A percentile compares a stretch with the other conserved stretches of the same genome.
Evolutionary conservation across 2,113 vertebrate genomes (phyloP).

Genomic region (Caloenas nicobarica): DNA sequence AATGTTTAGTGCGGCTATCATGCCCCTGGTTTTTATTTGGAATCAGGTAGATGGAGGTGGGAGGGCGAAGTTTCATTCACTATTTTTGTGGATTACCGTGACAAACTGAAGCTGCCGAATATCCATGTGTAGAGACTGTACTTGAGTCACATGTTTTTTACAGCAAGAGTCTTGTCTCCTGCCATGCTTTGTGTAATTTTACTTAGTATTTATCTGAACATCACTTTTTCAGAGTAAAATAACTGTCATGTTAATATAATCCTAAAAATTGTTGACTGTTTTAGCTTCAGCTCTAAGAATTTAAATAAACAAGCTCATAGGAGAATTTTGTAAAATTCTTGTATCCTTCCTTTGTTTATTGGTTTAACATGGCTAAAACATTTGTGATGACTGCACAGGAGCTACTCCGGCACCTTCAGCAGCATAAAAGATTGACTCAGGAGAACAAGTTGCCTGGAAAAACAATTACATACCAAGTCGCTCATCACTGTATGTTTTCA

Average conservation of each 20-base stretch:
- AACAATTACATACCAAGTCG: neutral
- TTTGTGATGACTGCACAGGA: neutral
- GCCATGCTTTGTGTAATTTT: neutral
- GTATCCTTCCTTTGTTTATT: neutral
- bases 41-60: neutral
- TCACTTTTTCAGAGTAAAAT: neutral
- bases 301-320: neutral
- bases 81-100: neutral
- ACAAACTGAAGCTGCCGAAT: neutral
- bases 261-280: neutral
- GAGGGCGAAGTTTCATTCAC: neutral
- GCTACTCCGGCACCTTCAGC: neutral
- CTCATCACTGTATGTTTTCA: neutral
- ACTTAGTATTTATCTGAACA: neutral
- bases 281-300: neutral
- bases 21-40: neutral
- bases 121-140: neutral
- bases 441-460: neutral
- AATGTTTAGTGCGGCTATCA: neutral
- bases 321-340: neutral
- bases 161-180: neutral
- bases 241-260: neutral
- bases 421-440: neutral
- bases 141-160: neutral
- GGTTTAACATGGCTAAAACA: neutral